Percentiles rank a stretch among this genome's conserved stretches.
These are phyloP conservation scores for Glaucopsyche alexis DNA, from an alignment of 2,888 invertebrate species.

Conservation along the genomic window DNA sequence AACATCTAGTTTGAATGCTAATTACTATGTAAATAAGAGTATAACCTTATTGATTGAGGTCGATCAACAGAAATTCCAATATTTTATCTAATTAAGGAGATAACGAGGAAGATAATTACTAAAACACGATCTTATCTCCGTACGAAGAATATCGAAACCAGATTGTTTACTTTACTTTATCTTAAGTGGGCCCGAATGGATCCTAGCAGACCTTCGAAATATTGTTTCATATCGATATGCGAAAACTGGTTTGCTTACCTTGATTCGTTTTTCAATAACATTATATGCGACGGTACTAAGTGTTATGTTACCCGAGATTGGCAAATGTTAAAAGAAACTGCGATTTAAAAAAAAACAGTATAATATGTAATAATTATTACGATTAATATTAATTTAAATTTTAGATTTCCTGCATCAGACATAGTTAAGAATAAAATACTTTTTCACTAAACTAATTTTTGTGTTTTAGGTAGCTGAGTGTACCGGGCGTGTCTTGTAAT, in stretches of 20 bases:
- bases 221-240: slow-evolving; percentile 18
- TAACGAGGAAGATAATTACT: slow-evolving; percentile 10
- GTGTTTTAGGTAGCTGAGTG: not conserved
- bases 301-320: too few species aligned
- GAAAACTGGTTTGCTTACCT: slow-evolving; percentile 7
- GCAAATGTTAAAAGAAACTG: too few species aligned
- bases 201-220: slow-evolving; percentile 21
- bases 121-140: slow-evolving; percentile 23
- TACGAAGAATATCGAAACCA: slow-evolving; percentile 26
- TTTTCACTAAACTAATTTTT: too few species aligned
- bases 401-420: too few species aligned
- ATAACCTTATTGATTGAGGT: slow-evolving; percentile 23
- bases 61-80: slow-evolving; percentile 27
- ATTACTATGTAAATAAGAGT: slow-evolving; percentile 26
- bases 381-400: too few species aligned
- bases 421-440: too few species aligned
- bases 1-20: slow-evolving; percentile 14
- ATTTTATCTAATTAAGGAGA: slow-evolving; percentile 26
- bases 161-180: slow-evolving; percentile 31
- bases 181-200: slow-evolving; percentile 20
- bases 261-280: not conserved
- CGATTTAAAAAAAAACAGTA: too few species aligned
- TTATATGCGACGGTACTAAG: too few species aligned
- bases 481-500: slow-evolving; percentile 19
- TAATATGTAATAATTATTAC: too few species aligned